Conservation (phyloP, 2,113 vertebrate genomes). For the Pongo pygmaeus region DNA sequence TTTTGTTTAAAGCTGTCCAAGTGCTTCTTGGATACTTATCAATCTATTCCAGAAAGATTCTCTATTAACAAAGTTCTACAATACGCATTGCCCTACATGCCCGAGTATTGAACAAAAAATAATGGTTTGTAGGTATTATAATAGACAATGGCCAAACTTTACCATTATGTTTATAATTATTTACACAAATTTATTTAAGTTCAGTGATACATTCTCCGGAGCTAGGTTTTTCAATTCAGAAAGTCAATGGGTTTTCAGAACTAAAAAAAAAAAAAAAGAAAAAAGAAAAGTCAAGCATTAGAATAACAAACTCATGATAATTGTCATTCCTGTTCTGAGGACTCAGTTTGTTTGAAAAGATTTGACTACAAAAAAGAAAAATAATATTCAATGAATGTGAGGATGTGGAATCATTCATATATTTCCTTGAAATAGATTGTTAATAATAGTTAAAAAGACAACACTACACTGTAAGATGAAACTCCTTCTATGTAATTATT, state of each 20-base stretch:
- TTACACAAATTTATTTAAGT: background rate
- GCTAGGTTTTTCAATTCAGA: background rate
- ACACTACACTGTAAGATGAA: background rate
- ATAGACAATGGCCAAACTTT: background rate
- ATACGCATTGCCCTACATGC: background rate
- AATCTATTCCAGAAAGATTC: slow-evolving; percentile 4
- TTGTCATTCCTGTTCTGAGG: slow-evolving; percentile 5
- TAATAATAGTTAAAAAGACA: background rate
- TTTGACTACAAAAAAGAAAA: slow-evolving; percentile 27
- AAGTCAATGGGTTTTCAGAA: background rate
- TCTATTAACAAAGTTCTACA: background rate
- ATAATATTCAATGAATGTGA: background rate
- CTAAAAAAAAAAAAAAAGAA: background rate
- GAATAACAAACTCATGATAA: slow-evolving; percentile 7
- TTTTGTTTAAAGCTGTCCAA: background rate
- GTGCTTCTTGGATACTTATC: background rate
- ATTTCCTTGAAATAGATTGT: background rate
- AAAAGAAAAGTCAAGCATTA: background rate
- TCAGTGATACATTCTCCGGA: background rate
- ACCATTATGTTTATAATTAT: background rate
- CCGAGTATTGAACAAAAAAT: slow-evolving; percentile 17
- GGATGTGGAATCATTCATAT: background rate
- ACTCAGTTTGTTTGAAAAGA: slow-evolving; percentile 43
- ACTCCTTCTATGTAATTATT: background rate
- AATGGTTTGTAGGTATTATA: background rate